These are phyloP conservation scores for Oncorhynchus tshawytscha DNA, from an alignment of 2,113 vertebrate species.

Conservation along the genomic window DNA sequence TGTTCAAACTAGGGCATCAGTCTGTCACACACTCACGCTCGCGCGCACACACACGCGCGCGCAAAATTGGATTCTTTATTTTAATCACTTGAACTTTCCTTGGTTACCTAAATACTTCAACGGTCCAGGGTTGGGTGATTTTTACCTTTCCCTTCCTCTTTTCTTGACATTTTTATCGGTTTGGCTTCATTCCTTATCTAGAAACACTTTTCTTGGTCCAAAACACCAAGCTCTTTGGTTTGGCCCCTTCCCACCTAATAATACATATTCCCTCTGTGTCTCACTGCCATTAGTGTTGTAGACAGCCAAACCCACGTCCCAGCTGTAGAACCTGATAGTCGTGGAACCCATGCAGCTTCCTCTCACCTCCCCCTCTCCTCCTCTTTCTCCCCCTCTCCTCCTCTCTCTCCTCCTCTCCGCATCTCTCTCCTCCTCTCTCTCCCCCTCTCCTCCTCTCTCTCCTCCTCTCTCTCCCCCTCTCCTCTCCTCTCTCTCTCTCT, in stretches of 20 bases:
- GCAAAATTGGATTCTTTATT: too few species aligned
- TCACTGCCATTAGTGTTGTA: constrained; percentile 62
- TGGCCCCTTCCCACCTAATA: constrained; percentile 68
- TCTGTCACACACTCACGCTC: constrained; percentile 29
- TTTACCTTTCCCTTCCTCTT: constrained; percentile 42
- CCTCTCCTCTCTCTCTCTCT: constrained; percentile 5
- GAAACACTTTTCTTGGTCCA: constrained; percentile 60
- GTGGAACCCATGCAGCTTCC: constrained; percentile 66
- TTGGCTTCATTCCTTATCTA: constrained; percentile 64
- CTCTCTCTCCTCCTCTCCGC: too few species aligned
- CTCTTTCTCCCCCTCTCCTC: too few species aligned
- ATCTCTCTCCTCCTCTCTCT: constrained; percentile 11
- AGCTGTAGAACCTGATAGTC: constrained; percentile 77
- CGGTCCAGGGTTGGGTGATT: constrained; percentile 48
- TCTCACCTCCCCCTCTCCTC: too few species aligned
- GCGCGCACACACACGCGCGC: constrained; percentile 31
- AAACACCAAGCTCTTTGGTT: constrained; percentile 64
- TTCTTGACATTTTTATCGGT: constrained; percentile 37
- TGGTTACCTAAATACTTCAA: constrained; percentile 34
- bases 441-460: constrained; percentile 7
- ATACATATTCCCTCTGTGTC: constrained; percentile 63
- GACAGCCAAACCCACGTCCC: constrained; percentile 68
- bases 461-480: constrained; percentile 25
- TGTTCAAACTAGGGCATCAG: constrained; percentile 43
- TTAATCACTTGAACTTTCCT: constrained; percentile 39